A percentile compares a stretch with the other conserved stretches of the same genome.
phyloP scores from a whole-genome alignment of 2,888 invertebrate genomes.

The Lamellibrachia columna region DNA sequence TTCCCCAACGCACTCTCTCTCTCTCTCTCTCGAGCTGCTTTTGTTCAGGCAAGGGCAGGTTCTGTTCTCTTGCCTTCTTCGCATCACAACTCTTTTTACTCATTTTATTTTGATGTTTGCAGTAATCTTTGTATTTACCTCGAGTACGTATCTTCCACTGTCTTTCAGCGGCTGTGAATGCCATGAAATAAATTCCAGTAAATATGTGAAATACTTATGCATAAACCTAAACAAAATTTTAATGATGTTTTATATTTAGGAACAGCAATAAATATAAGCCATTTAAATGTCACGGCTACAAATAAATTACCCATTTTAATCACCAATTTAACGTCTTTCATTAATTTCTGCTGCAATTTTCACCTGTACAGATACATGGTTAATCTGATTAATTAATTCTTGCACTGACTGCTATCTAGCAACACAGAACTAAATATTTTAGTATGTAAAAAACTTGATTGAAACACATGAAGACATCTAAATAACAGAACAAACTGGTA shows the following conservation, averaged over 20 bases:
- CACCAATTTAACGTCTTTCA: slow-evolving; percentile 21
- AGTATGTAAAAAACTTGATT: slow-evolving; percentile 18
- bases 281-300: background rate
- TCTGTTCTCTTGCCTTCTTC: too few relatives aligned
- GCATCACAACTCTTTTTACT: background rate
- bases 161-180: slow-evolving; percentile 21
- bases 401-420: slow-evolving; percentile 16
- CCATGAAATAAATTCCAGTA: background rate
- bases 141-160: slow-evolving; percentile 18
- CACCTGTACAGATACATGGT: slow-evolving; percentile 14
- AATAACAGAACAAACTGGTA: background rate
- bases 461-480: background rate
- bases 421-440: slow-evolving; percentile 18
- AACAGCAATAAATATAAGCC: too few relatives aligned
- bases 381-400: slow-evolving; percentile 7
- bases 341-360: background rate
- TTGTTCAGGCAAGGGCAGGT: too few relatives aligned
- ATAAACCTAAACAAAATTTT: too few relatives aligned
- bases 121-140: background rate
- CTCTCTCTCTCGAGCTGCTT: too few relatives aligned
- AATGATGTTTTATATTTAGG: too few relatives aligned
- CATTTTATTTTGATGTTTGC: background rate
- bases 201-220: too few relatives aligned
- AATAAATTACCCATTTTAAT: background rate
- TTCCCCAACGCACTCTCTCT: too few relatives aligned